Conservation (phyloP, 1,140 invertebrate genomes). For the Melanaphis sacchari region DNA sequence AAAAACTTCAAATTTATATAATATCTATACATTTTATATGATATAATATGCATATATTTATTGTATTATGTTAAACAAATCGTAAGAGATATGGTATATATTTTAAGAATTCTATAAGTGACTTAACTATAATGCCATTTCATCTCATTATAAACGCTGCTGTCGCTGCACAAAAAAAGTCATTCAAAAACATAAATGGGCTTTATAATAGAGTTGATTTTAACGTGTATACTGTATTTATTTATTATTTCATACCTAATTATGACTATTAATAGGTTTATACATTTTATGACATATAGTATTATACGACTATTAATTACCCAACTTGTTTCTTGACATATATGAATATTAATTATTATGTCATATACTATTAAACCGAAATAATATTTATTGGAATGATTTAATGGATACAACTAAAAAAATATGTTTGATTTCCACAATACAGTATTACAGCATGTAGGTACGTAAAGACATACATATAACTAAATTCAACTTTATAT, state of each 20-base stretch:
- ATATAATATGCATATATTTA: background rate
- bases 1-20: background rate
- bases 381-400: background rate
- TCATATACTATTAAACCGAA: background rate
- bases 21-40: background rate
- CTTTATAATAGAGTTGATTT: background rate
- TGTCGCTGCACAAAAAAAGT: background rate
- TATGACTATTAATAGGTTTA: background rate
- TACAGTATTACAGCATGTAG: background rate
- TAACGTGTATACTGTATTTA: background rate
- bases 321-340: background rate
- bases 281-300: background rate
- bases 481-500: background rate
- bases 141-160: background rate
- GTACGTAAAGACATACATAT: background rate
- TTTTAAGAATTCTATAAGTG: background rate
- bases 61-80: background rate
- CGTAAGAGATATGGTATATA: background rate
- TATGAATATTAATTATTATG: background rate
- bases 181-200: background rate
- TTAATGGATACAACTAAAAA: background rate
- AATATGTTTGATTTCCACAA: background rate
- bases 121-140: background rate
- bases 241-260: constrained; percentile 2
- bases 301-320: background rate